phyloP scores from a whole-genome alignment of 2,113 vertebrate species.

The Corvus cornix region DNA sequence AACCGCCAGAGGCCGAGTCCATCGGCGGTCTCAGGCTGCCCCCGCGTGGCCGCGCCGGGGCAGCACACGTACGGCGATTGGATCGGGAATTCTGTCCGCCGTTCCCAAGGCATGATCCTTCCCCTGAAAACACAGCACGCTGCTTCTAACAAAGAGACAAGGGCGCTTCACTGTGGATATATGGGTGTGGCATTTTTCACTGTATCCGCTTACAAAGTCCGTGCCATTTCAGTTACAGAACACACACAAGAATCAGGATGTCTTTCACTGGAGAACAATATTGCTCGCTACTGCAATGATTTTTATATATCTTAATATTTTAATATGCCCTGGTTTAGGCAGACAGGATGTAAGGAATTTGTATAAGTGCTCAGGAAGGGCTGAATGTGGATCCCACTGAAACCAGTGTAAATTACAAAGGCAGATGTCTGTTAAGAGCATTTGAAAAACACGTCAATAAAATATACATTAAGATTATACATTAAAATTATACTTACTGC shows the following conservation, averaged over 20 bases:
- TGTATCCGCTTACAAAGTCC: not conserved
- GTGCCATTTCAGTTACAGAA: not conserved
- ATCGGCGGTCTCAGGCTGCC: not conserved
- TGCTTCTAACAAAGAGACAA: not conserved
- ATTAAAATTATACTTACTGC: not conserved
- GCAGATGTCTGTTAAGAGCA: not conserved
- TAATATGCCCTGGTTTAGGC: not conserved
- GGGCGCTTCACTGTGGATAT: not conserved
- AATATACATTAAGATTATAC: not conserved
- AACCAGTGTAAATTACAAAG: not conserved
- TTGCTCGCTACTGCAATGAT: not conserved
- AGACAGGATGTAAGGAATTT: not conserved
- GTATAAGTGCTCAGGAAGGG: not conserved
- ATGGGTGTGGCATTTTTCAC: too few species aligned
- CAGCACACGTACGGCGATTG: rapidly evolving
- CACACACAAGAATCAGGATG: not conserved
- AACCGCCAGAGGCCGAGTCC: too few species aligned
- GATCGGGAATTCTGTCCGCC: rapidly evolving
- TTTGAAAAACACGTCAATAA: not conserved
- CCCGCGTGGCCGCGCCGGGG: not conserved
- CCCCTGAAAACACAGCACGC: rapidly evolving
- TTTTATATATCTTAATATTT: not conserved
- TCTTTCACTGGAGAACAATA: not conserved
- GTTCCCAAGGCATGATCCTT: rapidly evolving
- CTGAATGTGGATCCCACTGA: not conserved